Evolutionary conservation across 2,113 vertebrate species (phyloP), one percentile per base, ranked within the genome.

Genomic region (Chelonoidis abingdonii): DNA sequence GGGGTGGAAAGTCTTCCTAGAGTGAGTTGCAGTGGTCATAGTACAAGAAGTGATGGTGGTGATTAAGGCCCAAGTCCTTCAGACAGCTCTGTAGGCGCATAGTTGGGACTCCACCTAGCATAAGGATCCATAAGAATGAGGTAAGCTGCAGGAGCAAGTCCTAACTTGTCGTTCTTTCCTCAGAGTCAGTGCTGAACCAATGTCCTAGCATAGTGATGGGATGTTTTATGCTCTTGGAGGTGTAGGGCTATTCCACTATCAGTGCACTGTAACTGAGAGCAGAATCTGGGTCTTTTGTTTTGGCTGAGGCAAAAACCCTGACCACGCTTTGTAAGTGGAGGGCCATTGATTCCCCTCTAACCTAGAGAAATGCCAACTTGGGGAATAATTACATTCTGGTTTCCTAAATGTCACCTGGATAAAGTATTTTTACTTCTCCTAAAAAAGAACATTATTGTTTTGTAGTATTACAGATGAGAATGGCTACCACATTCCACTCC

Each of bases 131-230:
- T 16, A 62, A 52, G 62, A 89, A 41, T 8, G 19, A 19, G 6
- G 53, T 12, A 10, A 25, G 6, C 8, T 93, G 76, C 57, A 57
- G 65, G 75, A 50, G 2, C 83, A 49, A 6, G 57, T 87, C 35
- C 49, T 38, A 2, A 0, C 0, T 4, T 53, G 27, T 78, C 0
- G 0, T 12, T 92, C 82, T 24, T 79, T n/a, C 59, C 87, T 87
- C 47, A 25, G 72, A 25, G 10, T 25, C 27, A 84, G 41, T 57
- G 75, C 65, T 90, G 31, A 49, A 16, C 27, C 85, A 21, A 14
- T 80, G 59, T 47, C 22, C 13, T 53, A 57, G 10, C 41, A 17
- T 22, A 8, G 24, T 86, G 83, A 65, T 11, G 11, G 24, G 57
- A 24, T 82, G 16, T 50, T 59, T 50, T 56, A 1, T 65, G 41